A percentile compares a stretch with the other conserved stretches of the same genome.
Conservation (phyloP, 2,797 vertebrate species). For the Podarcis lilfordi region DNA sequence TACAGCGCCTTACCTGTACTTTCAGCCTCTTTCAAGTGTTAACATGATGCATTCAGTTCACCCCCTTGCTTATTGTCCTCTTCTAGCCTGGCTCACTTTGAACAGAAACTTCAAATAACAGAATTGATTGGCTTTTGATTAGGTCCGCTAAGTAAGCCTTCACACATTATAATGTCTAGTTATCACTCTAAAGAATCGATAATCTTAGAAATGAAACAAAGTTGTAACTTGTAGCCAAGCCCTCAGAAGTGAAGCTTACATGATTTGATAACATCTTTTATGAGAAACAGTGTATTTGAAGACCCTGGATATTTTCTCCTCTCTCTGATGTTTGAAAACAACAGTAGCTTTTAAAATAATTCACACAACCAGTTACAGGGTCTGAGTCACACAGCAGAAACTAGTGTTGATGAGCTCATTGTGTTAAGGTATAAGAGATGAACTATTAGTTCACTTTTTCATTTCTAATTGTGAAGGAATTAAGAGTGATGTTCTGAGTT, state of each 20-base stretch:
- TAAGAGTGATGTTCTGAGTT: background rate
- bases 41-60: constrained; percentile 39
- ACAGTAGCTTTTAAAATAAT: background rate
- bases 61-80: background rate
- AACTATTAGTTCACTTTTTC: background rate
- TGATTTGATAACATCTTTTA: constrained; percentile 21
- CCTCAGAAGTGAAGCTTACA: constrained; percentile 43
- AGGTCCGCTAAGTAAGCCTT: constrained; percentile 49
- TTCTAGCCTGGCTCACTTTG: constrained; percentile 36
- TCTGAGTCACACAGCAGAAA: background rate
- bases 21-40: constrained; percentile 48
- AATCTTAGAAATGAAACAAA: constrained; percentile 58
- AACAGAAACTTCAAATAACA: constrained; percentile 38
- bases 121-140: constrained; percentile 55
- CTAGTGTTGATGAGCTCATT: background rate
- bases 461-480: background rate
- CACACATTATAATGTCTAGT: constrained; percentile 28
- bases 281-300: background rate
- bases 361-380: background rate
- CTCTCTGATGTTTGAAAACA: background rate
- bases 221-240: constrained; percentile 23
- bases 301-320: background rate
- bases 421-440: background rate
- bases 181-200: constrained; percentile 63
- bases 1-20: constrained; percentile 38